Conservation (phyloP, 1,140 invertebrate species). For the Cydia fagiglandana region DNA sequence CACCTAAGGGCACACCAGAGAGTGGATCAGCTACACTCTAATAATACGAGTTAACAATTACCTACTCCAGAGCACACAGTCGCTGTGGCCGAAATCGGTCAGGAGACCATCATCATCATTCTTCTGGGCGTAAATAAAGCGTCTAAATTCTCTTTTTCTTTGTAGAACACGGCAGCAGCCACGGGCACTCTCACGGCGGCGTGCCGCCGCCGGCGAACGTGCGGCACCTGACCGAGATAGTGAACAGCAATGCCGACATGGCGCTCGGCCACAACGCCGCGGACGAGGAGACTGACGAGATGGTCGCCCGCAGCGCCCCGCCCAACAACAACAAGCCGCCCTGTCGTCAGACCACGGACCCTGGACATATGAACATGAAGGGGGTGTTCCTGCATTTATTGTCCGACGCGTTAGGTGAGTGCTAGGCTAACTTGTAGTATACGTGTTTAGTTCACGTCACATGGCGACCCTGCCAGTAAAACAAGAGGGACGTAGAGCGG, state of each 20-base stretch:
- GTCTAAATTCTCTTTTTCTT: slow-evolving; percentile 26
- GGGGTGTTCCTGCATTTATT: slow-evolving; percentile 98
- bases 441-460: background rate
- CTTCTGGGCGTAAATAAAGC: no score
- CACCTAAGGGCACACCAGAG: no score
- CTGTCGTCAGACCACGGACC: slow-evolving; percentile 74
- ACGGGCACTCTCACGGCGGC: slow-evolving; percentile 87
- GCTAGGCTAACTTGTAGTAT: slow-evolving; percentile 27
- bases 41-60: no score
- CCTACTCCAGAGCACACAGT: no score
- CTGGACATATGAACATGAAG: slow-evolving; percentile 96
- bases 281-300: slow-evolving; percentile 90
- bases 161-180: slow-evolving; percentile 87
- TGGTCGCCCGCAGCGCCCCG: slow-evolving; percentile 76
- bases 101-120: no score
- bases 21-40: no score
- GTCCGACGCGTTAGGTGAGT: slow-evolving; percentile 92
- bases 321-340: slow-evolving; percentile 64
- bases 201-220: slow-evolving; percentile 77
- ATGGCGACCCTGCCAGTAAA: background rate
- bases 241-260: slow-evolving; percentile 73
- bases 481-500: no score
- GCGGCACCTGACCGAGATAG: slow-evolving; percentile 65
- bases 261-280: slow-evolving; percentile 77
- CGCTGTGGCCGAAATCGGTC: no score